Evolutionary conservation across 2,113 vertebrate species (phyloP), one percentile per base, ranked within the genome.

Genomic region (Hiodon tergisus): DNA sequence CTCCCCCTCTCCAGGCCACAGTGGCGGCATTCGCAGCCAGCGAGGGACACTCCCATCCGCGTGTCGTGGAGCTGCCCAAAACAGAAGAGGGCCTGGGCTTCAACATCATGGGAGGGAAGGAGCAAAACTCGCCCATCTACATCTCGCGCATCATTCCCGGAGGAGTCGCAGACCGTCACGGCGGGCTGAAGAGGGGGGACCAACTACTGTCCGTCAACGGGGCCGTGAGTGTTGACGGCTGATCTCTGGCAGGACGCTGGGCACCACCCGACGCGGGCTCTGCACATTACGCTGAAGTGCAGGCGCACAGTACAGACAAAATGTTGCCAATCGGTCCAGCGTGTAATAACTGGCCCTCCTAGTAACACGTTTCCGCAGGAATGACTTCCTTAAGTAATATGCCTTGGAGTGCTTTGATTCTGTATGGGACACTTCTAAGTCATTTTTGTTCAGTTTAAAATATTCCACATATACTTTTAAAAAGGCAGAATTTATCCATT

Each of bases 81-180:
- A 98, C 96, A 0, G 97, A 99, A 83, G 97, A 99, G 88, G 97
- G 96, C 5, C 92, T 99, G 75, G 97, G 97, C 75, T 99, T 99
- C 86, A 99, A 99, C 84, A 99, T 99, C 76, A 99, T 99, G 97
- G 97, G 96, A 66, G 96, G 96, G 78, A 99, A 99, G 90, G 97
- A 99, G 80, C 97, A 99, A 84, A 99, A 98, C 81, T 99, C 97
- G 1, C 97, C 97, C 0, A 99, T 99, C 80, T 99, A 98, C 79
- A 98, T 99, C 85, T 99, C 96, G 2, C 93, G 96, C 65, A 99
- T 99, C 84, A 99, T 99, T 84, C 96, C 97, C 7, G 97, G 93
- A 17, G 96, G 97, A 17, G 97, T 98, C 65, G 96, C 97, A 65
- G 97, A 99, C 83, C 90, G 97, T 14, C 97, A 99, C 0, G 96